Evolutionary conservation across 2,797 vertebrate species (phyloP).

Genomic region (Lagocephalus sceleratus): DNA sequence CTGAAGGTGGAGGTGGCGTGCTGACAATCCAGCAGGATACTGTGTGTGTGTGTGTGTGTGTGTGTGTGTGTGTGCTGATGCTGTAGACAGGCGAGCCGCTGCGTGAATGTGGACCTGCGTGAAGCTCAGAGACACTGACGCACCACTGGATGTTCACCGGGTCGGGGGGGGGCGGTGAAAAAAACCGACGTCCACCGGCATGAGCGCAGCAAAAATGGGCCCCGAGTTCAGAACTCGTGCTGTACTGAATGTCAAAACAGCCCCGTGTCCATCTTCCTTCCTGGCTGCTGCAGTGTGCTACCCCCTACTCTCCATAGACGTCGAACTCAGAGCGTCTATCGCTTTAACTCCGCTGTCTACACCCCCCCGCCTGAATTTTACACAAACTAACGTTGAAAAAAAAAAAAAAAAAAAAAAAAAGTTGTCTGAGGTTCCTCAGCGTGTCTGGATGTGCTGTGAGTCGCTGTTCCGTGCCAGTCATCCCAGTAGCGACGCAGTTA

Average conservation of each 20-base stretch:
- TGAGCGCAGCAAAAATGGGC: too few relatives aligned
- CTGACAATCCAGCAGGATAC: slow-evolving; percentile 70
- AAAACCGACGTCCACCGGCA: too few relatives aligned
- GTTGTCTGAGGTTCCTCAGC: slow-evolving; percentile 44
- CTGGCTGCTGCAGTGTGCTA: slow-evolving; percentile 30
- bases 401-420: slow-evolving; percentile 16
- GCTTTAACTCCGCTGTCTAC: too few relatives aligned
- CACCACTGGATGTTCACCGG: slow-evolving; percentile 13
- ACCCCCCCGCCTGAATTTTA: slow-evolving; percentile 47
- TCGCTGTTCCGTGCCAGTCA: slow-evolving; percentile 52
- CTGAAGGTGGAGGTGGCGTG: slow-evolving; percentile 56
- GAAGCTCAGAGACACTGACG: slow-evolving; percentile 40
- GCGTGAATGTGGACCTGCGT: slow-evolving; percentile 59
- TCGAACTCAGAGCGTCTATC: too few relatives aligned
- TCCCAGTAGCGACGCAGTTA: slow-evolving; percentile 56
- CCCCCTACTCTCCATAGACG: slow-evolving; percentile 47
- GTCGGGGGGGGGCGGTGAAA: not conserved
- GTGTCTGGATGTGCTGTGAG: slow-evolving; percentile 55
- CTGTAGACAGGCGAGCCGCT: slow-evolving; percentile 40
- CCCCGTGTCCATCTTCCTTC: slow-evolving; percentile 38
- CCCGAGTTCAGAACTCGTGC: slow-evolving; percentile 17
- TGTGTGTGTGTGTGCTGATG: slow-evolving; percentile 32
- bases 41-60: too few relatives aligned
- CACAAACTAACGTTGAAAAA: slow-evolving; percentile 30
- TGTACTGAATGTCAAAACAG: slow-evolving; percentile 54